Percentiles rank a stretch among this genome's conserved stretches.
Evolutionary conservation across 2,797 vertebrate genomes (phyloP).

Genomic region (Danio albolineatus): DNA sequence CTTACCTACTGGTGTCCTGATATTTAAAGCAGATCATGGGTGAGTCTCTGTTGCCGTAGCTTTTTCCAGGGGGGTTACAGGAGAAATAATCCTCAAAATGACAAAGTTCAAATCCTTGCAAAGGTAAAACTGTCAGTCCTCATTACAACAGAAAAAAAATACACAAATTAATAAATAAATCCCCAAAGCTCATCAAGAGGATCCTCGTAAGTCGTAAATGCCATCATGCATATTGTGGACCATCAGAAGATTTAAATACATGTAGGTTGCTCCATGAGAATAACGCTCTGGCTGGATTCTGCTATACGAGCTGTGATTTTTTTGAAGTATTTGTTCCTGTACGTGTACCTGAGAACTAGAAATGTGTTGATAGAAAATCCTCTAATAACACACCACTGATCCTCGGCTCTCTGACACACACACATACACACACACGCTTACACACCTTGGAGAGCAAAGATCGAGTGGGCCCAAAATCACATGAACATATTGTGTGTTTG

Average conservation of each 20-base stretch:
- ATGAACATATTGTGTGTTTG: slow-evolving; percentile 63
- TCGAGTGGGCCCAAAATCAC: slow-evolving; percentile 53
- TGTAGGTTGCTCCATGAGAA: neutral
- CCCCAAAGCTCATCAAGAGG: neutral
- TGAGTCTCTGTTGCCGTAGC: neutral
- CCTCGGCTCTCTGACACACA: slow-evolving; percentile 25
- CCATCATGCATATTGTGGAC: neutral
- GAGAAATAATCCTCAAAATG: slow-evolving; percentile 11
- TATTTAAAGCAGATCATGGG: slow-evolving; percentile 38
- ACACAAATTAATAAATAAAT: neutral
- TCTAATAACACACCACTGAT: slow-evolving; percentile 32
- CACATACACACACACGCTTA: neutral
- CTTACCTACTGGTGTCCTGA: slow-evolving; percentile 23
- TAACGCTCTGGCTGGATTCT: neutral
- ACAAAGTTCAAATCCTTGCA: slow-evolving; percentile 32
- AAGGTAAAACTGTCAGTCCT: slow-evolving; percentile 5
- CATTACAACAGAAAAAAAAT: neutral
- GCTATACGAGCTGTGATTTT: neutral
- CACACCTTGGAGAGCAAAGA: slow-evolving; percentile 37
- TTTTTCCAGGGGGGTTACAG: neutral
- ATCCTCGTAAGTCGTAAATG: neutral
- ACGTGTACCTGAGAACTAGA: slow-evolving; percentile 36
- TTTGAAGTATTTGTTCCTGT: slow-evolving; percentile 2
- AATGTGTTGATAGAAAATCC: slow-evolving; percentile 27
- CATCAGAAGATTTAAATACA: slow-evolving; percentile 5